phyloP scores from a whole-genome alignment of 1,140 invertebrate genomes.

The Myzus persicae region DNA sequence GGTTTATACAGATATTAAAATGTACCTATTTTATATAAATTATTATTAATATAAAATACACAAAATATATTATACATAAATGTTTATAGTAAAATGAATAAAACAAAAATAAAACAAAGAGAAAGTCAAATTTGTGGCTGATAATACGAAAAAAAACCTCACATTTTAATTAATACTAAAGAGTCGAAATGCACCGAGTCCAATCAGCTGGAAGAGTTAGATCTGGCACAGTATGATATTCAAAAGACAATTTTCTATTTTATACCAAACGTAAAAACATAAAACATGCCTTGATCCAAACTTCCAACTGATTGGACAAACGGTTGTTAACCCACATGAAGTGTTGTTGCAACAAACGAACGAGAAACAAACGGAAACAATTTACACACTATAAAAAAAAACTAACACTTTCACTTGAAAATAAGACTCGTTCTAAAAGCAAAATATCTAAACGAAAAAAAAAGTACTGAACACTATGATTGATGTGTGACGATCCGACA shows the following conservation, averaged over 20 bases:
- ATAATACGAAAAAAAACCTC: not conserved
- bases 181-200: slow-evolving; percentile 20
- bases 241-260: slow-evolving; percentile 32
- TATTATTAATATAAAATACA: too few relatives aligned
- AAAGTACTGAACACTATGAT: not conserved
- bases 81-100: not conserved
- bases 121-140: not conserved
- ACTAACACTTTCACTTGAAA: not conserved
- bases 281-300: slow-evolving; percentile 68
- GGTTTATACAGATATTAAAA: not conserved
- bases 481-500: not conserved
- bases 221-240: slow-evolving; percentile 67
- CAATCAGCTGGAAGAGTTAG: slow-evolving; percentile 74
- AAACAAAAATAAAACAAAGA: not conserved
- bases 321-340: not conserved
- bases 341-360: not conserved
- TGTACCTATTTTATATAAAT: not conserved
- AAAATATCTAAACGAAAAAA: not conserved
- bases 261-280: not conserved
- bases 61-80: not conserved
- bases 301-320: slow-evolving; percentile 67
- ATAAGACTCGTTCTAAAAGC: not conserved
- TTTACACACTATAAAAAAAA: not conserved
- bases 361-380: not conserved
- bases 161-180: not conserved